Evolutionary conservation across 2,113 vertebrate species (phyloP).

Genomic region (Corythoichthys intestinalis): DNA sequence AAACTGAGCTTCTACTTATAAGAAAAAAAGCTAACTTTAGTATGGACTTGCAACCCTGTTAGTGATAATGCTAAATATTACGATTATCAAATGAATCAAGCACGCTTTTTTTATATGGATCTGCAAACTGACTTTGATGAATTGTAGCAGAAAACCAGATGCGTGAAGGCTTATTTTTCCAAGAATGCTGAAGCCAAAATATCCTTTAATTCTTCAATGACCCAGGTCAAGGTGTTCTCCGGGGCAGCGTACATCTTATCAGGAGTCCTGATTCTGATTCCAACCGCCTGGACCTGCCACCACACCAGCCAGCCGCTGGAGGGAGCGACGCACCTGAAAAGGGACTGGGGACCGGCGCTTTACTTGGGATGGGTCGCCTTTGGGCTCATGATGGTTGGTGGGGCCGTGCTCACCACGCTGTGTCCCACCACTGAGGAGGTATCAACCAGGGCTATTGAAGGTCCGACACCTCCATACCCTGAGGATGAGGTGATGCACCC

Average conservation of each 20-base stretch:
- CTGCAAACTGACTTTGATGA: too few species aligned
- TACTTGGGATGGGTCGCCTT: slow-evolving; percentile 82
- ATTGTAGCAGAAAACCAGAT: too few species aligned
- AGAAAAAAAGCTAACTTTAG: too few species aligned
- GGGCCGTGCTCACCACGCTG: slow-evolving; percentile 68
- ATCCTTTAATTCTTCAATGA: too few species aligned
- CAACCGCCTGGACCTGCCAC: slow-evolving; percentile 81
- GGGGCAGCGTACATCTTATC: slow-evolving; percentile 76
- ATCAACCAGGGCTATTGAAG: slow-evolving; percentile 14
- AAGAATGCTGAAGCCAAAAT: too few species aligned
- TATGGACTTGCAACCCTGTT: too few species aligned
- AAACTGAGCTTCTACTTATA: too few species aligned
- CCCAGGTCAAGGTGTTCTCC: slow-evolving; percentile 59
- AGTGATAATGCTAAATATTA: too few species aligned
- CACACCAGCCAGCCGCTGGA: slow-evolving; percentile 78
- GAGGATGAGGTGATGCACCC: slow-evolving; percentile 48
- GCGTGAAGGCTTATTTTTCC: too few species aligned
- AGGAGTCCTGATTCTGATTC: slow-evolving; percentile 73
- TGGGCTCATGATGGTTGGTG: slow-evolving; percentile 67
- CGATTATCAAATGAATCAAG: too few species aligned
- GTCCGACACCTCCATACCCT: background rate
- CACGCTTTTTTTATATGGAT: too few species aligned
- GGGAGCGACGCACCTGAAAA: slow-evolving; percentile 65
- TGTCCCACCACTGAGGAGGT: slow-evolving; percentile 29
- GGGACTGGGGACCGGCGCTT: slow-evolving; percentile 81